Evolutionary conservation across 2,888 invertebrate genomes (phyloP), one percentile per base, ranked within the genome.

Genomic region (Trilocha varians): DNA sequence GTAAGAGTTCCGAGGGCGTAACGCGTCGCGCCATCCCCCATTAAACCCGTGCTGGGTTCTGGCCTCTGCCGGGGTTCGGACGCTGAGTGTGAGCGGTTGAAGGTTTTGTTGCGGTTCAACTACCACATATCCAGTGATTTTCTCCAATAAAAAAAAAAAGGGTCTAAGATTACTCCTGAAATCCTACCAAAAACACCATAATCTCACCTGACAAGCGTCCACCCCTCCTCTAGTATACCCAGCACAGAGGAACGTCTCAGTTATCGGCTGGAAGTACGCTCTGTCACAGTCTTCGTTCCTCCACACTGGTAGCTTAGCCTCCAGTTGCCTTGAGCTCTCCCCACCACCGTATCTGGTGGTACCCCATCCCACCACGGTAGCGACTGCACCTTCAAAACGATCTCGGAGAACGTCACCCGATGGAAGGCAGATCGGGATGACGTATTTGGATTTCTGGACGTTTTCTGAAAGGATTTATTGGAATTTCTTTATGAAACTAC

Each of bases 281-380:
- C 92, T 88, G 72, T 96, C 92, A 62, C 96, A 96, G 64, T 96
- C 95, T 55, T 93, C 93, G 70, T 96, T 96, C 45, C 93, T 87
- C 96, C 96, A 96, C 16, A 96, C 91, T 0, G 96, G 96, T 41
- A 96, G 78, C 51, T 91, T 89, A 0, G 95, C 95, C 67, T 96
- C 94, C 42, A 95, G 87, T 67, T 96, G 94, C 6, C 91, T 88
- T 3, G 94, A 93, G 63, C 95, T 95, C 75, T 96, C 96, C 47
- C 93, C 91, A 1, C 96, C 96, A 4, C 96, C 96, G 65, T 96
- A 96, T 3, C 83, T 91, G 0, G 95, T 95, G 15, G 95, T 95
- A 25, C 96, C 97, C 96, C 96, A 97, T 6, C 97, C 97, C 13
- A 96, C 95, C 1, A 97, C 96, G 0, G 96, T 95, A 1, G 94